phyloP scores from a whole-genome alignment of 2,797 vertebrate species.

The Tangara arthus region DNA sequence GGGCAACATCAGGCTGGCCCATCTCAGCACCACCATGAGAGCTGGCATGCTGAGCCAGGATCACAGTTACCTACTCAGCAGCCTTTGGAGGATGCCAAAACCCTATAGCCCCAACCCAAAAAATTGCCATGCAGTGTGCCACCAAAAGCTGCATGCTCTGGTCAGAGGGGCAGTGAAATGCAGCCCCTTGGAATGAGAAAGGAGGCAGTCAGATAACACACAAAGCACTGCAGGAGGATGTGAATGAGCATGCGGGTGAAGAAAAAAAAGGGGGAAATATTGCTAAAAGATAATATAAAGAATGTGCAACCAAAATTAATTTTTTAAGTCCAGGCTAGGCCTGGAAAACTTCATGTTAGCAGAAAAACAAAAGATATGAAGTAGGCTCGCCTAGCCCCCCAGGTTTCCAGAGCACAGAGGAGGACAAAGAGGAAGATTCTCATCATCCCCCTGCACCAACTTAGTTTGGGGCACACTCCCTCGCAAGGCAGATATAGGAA shows the following conservation, averaged over 20 bases:
- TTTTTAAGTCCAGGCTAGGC: not conserved
- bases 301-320: not conserved
- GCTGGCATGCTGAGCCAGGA: fast-evolving
- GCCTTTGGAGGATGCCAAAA: not conserved
- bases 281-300: not conserved
- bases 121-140: not conserved
- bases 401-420: not conserved
- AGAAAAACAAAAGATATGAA: not conserved
- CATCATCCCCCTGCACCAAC: fast-evolving
- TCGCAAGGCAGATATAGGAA: not conserved
- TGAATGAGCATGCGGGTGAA: fast-evolving
- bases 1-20: not conserved
- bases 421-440: not conserved
- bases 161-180: not conserved
- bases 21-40: not conserved
- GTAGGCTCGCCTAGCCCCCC: not conserved
- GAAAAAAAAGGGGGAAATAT: fast-evolving
- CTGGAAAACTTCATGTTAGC: not conserved
- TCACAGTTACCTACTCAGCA: not conserved
- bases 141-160: not conserved
- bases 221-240: fast-evolving
- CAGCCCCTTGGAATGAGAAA: not conserved
- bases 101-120: not conserved
- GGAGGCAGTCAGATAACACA: fast-evolving
- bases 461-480: fast-evolving